Percentiles rank a stretch among this genome's conserved stretches.
Evolutionary conservation across 2,888 invertebrate species (phyloP).

Genomic region (Epistrophe grossulariae): DNA sequence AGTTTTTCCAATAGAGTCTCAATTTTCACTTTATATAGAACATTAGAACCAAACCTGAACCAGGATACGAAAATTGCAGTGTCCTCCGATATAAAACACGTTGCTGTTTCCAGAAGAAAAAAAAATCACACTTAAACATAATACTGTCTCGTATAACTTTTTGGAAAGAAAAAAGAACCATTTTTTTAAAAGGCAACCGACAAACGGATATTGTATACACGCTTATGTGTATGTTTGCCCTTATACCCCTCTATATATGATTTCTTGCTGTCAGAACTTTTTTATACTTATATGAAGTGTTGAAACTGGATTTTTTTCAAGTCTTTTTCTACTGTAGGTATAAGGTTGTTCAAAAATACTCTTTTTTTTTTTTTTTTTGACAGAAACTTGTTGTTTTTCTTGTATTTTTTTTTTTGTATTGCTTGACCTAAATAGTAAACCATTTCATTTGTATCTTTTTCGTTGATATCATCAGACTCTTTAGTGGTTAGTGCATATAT

Average conservation of each 20-base stretch:
- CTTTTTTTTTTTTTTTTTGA: neutral
- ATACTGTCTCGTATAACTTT: neutral
- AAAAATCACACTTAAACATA: constrained; percentile 8
- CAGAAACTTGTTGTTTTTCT: neutral
- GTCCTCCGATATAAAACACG: constrained; percentile 1
- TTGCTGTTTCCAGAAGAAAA: neutral
- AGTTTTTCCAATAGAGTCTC: neutral
- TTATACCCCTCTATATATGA: neutral
- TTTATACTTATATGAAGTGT: neutral
- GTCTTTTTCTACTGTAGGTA: neutral
- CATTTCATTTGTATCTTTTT: constrained; percentile 2
- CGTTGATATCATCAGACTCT: neutral
- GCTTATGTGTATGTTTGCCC: constrained; percentile 1
- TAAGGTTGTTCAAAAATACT: neutral
- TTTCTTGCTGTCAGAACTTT: constrained; percentile 12
- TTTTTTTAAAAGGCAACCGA: neutral
- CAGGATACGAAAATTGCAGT: constrained; percentile 24
- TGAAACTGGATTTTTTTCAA: neutral
- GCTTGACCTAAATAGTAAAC: constrained; percentile 26
- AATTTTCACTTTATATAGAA: neutral
- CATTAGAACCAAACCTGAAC: neutral
- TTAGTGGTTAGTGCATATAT: constrained; percentile 29
- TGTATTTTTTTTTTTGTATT: neutral
- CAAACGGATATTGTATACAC: constrained; percentile 1
- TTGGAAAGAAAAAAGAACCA: neutral